Conservation (phyloP, 2,113 vertebrate species). For the Cepphus grylle region DNA sequence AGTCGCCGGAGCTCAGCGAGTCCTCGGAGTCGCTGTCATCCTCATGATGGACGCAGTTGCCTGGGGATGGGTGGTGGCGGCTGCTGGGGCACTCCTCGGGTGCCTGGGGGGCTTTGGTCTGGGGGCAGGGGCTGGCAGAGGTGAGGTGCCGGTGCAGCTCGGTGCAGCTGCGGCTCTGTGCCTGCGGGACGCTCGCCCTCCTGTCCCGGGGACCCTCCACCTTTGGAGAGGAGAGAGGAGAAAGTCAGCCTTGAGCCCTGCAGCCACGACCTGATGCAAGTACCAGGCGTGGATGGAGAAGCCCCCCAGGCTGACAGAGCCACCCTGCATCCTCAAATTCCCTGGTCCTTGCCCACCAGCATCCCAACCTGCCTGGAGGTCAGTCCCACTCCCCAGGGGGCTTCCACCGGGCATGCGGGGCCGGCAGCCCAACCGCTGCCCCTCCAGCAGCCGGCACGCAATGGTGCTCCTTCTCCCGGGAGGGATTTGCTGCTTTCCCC, state of each 20-base stretch:
- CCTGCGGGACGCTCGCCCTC: slow-evolving; percentile 72
- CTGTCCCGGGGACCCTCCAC: slow-evolving; percentile 76
- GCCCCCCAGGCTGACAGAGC: background rate
- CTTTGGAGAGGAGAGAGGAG: slow-evolving; percentile 67
- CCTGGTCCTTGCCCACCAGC: background rate
- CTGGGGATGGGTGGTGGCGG: background rate
- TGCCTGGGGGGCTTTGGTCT: slow-evolving; percentile 46
- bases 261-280: background rate
- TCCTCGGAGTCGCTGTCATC: slow-evolving; percentile 77
- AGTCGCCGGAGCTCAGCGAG: slow-evolving; percentile 70
- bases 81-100: slow-evolving; percentile 41
- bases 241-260: background rate
- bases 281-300: background rate
- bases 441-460: background rate
- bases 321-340: background rate
- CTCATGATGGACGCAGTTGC: background rate
- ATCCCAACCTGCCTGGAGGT: background rate
- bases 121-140: slow-evolving; percentile 56
- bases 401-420: accelerated
- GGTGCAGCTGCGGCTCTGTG: slow-evolving; percentile 82
- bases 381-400: background rate
- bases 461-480: background rate
- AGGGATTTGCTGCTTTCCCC: background rate
- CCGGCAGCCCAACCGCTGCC: background rate
- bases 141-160: slow-evolving; percentile 96